phyloP scores from a whole-genome alignment of 2,797 vertebrate genomes.

The Gadopsis marmoratus region DNA sequence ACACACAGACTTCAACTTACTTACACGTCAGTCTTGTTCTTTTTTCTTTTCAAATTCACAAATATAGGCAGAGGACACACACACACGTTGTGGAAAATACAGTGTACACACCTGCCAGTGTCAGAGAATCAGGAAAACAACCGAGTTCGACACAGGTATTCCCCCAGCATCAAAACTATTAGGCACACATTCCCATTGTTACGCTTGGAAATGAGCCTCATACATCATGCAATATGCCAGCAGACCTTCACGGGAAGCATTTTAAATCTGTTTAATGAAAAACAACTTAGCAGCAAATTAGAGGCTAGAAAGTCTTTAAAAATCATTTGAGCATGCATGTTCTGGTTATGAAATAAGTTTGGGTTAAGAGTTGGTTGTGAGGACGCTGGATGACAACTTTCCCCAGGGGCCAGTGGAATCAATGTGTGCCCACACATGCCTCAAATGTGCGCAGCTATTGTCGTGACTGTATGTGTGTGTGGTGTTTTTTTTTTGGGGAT shows the following conservation, averaged over 20 bases:
- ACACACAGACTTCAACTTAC: constrained; percentile 16
- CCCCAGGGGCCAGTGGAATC: background rate
- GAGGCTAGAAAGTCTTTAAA: constrained; percentile 42
- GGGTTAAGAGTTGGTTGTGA: background rate
- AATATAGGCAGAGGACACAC: background rate
- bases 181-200: constrained; percentile 58
- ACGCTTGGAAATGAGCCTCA: constrained; percentile 68
- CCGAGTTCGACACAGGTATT: constrained; percentile 48
- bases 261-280: constrained; percentile 62
- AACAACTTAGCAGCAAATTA: constrained; percentile 66
- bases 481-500: background rate
- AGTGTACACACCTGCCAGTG: background rate
- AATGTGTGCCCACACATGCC: constrained; percentile 1
- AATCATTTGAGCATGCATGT: constrained; percentile 16
- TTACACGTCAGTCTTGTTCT: background rate
- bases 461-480: constrained; percentile 1
- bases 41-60: background rate
- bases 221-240: constrained; percentile 63
- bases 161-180: constrained; percentile 50
- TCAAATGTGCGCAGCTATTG: background rate
- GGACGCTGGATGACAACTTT: constrained; percentile 29
- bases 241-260: constrained; percentile 48
- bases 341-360: constrained; percentile 42
- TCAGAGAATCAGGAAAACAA: constrained; percentile 22
- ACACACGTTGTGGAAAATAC: background rate